Evolutionary conservation across 2,888 invertebrate genomes (phyloP), one percentile per base, ranked within the genome.

Genomic region (Dryadula phaetusa): DNA sequence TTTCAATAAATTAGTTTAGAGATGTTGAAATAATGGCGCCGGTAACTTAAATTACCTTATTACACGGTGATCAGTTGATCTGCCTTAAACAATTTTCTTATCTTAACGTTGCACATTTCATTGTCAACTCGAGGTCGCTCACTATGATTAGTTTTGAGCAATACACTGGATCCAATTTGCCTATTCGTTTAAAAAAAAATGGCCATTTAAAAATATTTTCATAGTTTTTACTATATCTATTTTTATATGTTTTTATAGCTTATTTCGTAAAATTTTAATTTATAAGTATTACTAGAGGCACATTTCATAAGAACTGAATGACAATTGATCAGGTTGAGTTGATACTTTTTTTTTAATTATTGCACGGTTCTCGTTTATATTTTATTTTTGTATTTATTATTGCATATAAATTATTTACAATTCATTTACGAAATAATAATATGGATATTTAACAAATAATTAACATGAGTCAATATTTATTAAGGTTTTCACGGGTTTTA

Each of bases 51-150:
- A 16, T 56, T 37, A 37, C 22, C 16, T 22, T 40, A 40, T 56
- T 56, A 56, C 37, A 40, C 22, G 56, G 37, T 14, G n/a, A 56
- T 40, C 56, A 40, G 16, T 52, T 28, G 3, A 10, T 28, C 49
- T 28, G 16, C 16, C n/a, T 28, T 47, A 22, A 14, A 52, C 28
- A 52, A n/a, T 52, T 52, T 52, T 52, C 49, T 28, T 16, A 52
- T 52, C 49, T 28, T 28, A 16, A 16, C 49, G 28, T 28, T 52
- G 28, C 44, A 8, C 49, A 52, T 67, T 74, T 67, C 75, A 75
- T 75, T 77, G 72, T 74, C 71, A 66, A 69, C 68, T 34, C 60
- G 66, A 69, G 73, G 69, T 72, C 70, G 70, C 61, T 67, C 47
- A 37, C 53, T 67, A 62, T 71, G 66, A 70, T 70, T 72, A 70